Evolutionary conservation across 2,797 vertebrate genomes (phyloP).

Genomic region (Hapalemur alaotrensis): DNA sequence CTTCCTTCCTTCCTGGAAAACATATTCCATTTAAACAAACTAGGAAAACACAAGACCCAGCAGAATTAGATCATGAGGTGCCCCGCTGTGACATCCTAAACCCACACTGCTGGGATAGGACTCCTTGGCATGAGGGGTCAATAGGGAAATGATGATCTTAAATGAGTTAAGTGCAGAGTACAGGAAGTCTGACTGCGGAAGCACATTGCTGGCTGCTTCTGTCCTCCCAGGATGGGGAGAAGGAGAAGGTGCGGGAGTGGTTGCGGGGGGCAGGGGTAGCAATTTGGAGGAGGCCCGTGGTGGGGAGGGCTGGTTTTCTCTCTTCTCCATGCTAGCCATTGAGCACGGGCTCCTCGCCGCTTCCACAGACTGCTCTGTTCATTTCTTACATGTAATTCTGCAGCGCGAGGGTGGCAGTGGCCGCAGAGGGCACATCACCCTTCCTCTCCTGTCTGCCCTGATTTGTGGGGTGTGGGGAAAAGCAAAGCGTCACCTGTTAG

Average conservation of each 20-base stretch:
- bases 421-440: fast-evolving
- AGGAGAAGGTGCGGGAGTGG: too few species aligned
- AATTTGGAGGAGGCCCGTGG: background rate
- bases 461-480: background rate
- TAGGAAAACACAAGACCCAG: background rate
- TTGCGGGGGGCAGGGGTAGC: too few species aligned
- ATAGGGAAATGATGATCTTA: background rate
- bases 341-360: background rate
- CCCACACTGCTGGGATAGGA: background rate
- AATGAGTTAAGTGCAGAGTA: background rate
- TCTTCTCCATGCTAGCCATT: background rate
- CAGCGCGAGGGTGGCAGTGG: background rate
- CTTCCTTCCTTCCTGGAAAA: fast-evolving
- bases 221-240: background rate
- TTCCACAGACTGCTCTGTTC: background rate
- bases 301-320: background rate
- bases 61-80: fast-evolving
- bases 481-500: background rate
- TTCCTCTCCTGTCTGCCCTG: background rate
- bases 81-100: background rate
- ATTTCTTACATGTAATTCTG: background rate
- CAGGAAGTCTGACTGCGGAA: background rate
- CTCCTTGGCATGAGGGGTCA: background rate
- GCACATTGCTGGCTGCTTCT: fast-evolving
- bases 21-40: background rate